These are phyloP conservation scores for Philotrypesis tridentata DNA, from an alignment of 1,140 invertebrate genomes.

Conservation along the genomic window DNA sequence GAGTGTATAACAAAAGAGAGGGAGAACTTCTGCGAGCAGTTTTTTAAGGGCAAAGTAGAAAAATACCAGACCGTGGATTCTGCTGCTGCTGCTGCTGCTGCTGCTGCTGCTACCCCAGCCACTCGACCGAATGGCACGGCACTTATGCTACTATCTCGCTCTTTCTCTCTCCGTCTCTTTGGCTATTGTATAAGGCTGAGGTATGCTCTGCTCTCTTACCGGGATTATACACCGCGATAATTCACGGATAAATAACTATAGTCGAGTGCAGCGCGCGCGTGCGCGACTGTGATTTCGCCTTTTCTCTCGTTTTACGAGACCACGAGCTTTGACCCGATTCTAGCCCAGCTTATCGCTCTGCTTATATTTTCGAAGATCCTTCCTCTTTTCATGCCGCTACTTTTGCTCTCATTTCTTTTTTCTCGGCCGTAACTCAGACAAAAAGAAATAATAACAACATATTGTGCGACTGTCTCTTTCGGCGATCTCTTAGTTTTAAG, in stretches of 20 bases:
- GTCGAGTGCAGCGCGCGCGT: constrained; percentile 6
- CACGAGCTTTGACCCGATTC: background rate
- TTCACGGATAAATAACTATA: constrained; percentile 46
- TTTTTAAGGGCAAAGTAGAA: background rate
- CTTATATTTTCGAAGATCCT: constrained; percentile 11
- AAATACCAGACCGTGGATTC: background rate
- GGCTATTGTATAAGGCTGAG: background rate
- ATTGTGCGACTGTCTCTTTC: too few species aligned
- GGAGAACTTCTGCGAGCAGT: background rate
- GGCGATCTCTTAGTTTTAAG: background rate
- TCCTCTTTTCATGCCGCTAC: background rate
- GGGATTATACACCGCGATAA: constrained; percentile 37
- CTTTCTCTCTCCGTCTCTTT: background rate
- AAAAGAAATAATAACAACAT: too few species aligned
- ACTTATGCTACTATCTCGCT: background rate
- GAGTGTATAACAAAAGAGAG: constrained; percentile 19
- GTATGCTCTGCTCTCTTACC: background rate
- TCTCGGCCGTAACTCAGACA: too few species aligned
- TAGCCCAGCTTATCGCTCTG: background rate
- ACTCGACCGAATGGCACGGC: background rate
- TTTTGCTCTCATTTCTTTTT: background rate
- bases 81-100: background rate
- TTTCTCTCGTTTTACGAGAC: constrained; percentile 12
- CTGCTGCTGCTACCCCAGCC: too few species aligned
- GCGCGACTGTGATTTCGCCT: constrained; percentile 20